phyloP scores from a whole-genome alignment of 2,113 vertebrate genomes.

The Proterorhinus semilunaris region DNA sequence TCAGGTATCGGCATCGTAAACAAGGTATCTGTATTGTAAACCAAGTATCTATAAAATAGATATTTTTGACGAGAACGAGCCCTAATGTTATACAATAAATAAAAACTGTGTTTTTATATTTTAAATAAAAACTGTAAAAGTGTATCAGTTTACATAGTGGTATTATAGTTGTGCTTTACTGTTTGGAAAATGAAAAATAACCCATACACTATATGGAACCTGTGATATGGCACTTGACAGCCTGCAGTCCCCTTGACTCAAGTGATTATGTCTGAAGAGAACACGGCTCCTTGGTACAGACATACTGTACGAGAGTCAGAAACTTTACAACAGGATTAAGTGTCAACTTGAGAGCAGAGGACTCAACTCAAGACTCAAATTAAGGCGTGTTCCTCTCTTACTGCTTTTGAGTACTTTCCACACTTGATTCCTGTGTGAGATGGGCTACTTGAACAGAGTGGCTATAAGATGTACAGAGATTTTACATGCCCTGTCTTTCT shows the following conservation, averaged over 20 bases:
- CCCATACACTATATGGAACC: too few species aligned
- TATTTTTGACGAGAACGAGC: too few species aligned
- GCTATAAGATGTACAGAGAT: conserved; percentile 4
- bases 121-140: too few species aligned
- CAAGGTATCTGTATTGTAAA: too few species aligned
- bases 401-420: conserved; percentile 9
- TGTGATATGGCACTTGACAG: conserved; percentile 24
- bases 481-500: conserved; percentile 18
- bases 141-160: too few species aligned
- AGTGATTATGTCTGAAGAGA: conserved; percentile 59
- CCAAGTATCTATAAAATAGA: too few species aligned
- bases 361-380: conserved; percentile 37
- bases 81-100: too few species aligned
- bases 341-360: conserved; percentile 44
- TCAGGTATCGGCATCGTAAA: too few species aligned
- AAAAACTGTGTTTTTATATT: too few species aligned
- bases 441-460: background rate
- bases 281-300: conserved; percentile 36
- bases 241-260: conserved; percentile 52
- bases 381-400: conserved; percentile 23
- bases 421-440: background rate
- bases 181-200: too few species aligned
- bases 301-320: conserved; percentile 42
- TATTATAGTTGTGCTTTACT: too few species aligned
- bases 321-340: conserved; percentile 60